phyloP scores from a whole-genome alignment of 2,888 invertebrate species.

The Patella ulyssiponensis region DNA sequence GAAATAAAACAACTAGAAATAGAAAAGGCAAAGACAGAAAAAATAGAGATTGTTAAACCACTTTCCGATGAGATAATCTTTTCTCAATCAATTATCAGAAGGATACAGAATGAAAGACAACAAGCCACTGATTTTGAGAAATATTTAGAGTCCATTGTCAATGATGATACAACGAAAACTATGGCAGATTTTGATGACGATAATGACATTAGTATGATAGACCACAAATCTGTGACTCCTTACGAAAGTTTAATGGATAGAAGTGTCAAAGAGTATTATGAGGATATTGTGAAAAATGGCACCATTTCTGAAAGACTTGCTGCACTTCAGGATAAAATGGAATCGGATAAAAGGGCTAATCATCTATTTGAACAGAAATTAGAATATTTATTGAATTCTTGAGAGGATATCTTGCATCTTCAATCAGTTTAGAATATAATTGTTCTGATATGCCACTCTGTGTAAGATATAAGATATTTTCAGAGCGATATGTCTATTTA shows the following conservation, averaged over 20 bases:
- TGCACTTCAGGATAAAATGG: constrained; percentile 41
- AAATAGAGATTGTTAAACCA: constrained; percentile 2
- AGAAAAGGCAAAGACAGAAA: not conserved
- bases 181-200: not conserved
- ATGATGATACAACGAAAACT: not conserved
- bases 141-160: constrained; percentile 24
- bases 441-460: no score
- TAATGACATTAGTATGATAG: not conserved
- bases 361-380: constrained; percentile 53
- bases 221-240: not conserved
- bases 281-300: constrained; percentile 26
- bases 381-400: constrained; percentile 23
- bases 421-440: no score
- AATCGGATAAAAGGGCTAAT: constrained; percentile 42
- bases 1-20: not conserved
- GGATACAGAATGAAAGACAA: not conserved
- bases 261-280: constrained; percentile 15
- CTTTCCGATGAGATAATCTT: not conserved
- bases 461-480: no score
- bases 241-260: not conserved
- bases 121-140: constrained; percentile 20
- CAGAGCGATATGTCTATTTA: no score
- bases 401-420: not conserved
- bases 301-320: constrained; percentile 37
- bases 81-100: not conserved